Evolutionary conservation across 2,113 vertebrate species (phyloP).

Genomic region (Calyptomena viridis): DNA sequence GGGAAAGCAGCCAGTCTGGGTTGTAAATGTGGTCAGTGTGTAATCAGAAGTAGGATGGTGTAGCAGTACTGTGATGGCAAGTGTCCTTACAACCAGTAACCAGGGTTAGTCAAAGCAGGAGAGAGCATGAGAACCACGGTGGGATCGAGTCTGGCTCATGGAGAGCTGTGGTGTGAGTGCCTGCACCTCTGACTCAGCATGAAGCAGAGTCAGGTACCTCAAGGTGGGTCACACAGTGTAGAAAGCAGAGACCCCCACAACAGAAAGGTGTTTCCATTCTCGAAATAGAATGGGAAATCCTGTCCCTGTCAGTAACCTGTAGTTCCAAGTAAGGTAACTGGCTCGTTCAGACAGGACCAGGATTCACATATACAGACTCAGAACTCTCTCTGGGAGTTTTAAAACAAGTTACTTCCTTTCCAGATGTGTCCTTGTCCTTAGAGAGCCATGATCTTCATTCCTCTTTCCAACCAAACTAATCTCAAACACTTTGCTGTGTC

Average conservation of each 20-base stretch:
- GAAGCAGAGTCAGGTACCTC: not conserved
- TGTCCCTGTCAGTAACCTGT: not conserved
- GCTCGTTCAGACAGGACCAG: not conserved
- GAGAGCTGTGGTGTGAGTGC: not conserved
- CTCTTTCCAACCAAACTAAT: not conserved
- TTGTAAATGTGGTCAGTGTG: not conserved
- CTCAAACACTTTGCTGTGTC: not conserved
- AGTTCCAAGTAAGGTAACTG: not conserved
- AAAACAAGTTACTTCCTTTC: not conserved
- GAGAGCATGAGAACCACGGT: not conserved
- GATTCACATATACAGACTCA: not conserved
- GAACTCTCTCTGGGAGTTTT: not conserved
- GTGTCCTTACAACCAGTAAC: not conserved
- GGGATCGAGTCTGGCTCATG: not conserved
- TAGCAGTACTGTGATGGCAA: not conserved
- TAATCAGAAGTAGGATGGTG: not conserved
- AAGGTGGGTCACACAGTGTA: not conserved
- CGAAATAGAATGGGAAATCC: not conserved
- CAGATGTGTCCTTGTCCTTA: not conserved
- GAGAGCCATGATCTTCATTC: not conserved
- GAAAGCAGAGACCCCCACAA: not conserved
- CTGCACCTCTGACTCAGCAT: fast-evolving
- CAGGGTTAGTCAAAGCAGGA: not conserved
- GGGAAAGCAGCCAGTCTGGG: not conserved
- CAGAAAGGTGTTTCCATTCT: not conserved